Conservation (phyloP, 2,113 vertebrate genomes). For the human (Homo sapiens) region GRCh38 chr17:34461501-34462000, state of each 20-base stretch:
- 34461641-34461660: constrained; percentile 40
- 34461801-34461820: background rate
- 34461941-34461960: background rate
- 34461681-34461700: background rate
- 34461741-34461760: too few relatives aligned
- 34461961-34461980: rapidly evolving
- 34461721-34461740: rapidly evolving
- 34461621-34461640: constrained; percentile 38
- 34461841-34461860: background rate
- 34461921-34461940: background rate
- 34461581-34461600: constrained; percentile 58
- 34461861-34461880: background rate
- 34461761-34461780: background rate
- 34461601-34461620: constrained; percentile 63
- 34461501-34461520: constrained; percentile 39
- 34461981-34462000: background rate
- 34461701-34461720: background rate
- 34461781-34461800: background rate
- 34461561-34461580: constrained; percentile 53
- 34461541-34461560: constrained; percentile 71
- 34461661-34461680: background rate
- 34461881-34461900: background rate
- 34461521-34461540: constrained; percentile 48
- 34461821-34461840: background rate
- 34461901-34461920: background rate